Conservation (phyloP, 2,888 invertebrate genomes). For the Autographa pulchrina region DNA sequence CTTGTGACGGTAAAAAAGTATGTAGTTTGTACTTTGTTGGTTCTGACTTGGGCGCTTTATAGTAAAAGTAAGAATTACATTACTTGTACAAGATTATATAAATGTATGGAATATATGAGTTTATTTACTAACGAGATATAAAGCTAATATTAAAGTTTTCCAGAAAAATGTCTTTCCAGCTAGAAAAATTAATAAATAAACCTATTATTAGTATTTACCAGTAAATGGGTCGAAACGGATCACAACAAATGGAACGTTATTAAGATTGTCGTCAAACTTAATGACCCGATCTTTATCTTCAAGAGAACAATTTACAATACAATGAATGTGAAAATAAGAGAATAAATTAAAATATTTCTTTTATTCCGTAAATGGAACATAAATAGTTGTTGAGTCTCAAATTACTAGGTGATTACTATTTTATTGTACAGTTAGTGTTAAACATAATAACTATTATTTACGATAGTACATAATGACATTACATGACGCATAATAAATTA, state of each 20-base stretch:
- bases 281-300: background rate
- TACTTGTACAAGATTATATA: too few relatives aligned
- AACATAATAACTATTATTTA: background rate
- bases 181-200: background rate
- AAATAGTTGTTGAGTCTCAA: background rate
- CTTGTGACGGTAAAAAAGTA: too few relatives aligned
- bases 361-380: background rate
- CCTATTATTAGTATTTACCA: background rate
- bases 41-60: too few relatives aligned
- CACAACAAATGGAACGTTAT: conserved; percentile 45
- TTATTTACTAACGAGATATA: background rate
- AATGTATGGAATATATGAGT: background rate
- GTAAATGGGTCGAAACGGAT: conserved; percentile 16
- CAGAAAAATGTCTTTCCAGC: conserved; percentile 6
- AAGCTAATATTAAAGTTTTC: background rate
- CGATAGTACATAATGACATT: background rate
- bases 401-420: background rate
- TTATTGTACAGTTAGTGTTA: background rate
- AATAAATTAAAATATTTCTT: background rate
- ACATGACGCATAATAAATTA: background rate
- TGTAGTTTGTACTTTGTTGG: too few relatives aligned
- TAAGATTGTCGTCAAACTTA: conserved; percentile 20
- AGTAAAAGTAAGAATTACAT: too few relatives aligned
- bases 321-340: conserved; percentile 4
- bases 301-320: conserved; percentile 1